Evolutionary conservation across 2,113 vertebrate genomes (phyloP).

Genomic region (Indicator indicator): DNA sequence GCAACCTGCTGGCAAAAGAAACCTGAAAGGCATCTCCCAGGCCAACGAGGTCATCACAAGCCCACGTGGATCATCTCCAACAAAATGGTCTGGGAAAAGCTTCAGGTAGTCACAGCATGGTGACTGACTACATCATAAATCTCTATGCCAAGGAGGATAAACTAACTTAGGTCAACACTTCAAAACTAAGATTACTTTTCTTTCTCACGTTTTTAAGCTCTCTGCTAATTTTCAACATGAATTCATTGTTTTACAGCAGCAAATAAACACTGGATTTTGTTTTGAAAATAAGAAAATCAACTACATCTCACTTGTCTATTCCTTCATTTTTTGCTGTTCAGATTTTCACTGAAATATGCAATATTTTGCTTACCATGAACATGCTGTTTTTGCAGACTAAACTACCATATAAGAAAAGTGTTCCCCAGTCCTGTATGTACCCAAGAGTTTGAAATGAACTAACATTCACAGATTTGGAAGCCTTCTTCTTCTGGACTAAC

Average conservation of each 20-base stretch:
- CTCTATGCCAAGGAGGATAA: not conserved
- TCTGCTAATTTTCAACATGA: not conserved
- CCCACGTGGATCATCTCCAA: not conserved
- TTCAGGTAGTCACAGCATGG: not conserved
- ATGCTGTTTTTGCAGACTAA: not conserved
- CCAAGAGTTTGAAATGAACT: not conserved
- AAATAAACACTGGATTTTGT: not conserved
- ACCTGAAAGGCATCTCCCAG: not conserved
- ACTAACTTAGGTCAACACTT: not conserved
- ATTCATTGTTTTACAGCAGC: not conserved
- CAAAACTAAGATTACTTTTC: not conserved
- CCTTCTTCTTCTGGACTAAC: not conserved
- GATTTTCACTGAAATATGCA: not conserved
- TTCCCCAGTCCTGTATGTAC: not conserved
- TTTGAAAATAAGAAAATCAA: not conserved
- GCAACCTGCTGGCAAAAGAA: not conserved
- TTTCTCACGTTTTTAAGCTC: not conserved
- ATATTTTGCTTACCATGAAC: not conserved
- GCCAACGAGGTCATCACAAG: not conserved
- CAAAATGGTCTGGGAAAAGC: not conserved
- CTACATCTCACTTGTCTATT: not conserved
- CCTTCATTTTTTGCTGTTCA: not conserved
- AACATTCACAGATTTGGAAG: not conserved
- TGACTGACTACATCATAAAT: not conserved
- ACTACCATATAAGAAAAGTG: not conserved